Evolutionary conservation across 2,113 vertebrate genomes (phyloP).

Genomic region (Plestiodon gilberti): DNA sequence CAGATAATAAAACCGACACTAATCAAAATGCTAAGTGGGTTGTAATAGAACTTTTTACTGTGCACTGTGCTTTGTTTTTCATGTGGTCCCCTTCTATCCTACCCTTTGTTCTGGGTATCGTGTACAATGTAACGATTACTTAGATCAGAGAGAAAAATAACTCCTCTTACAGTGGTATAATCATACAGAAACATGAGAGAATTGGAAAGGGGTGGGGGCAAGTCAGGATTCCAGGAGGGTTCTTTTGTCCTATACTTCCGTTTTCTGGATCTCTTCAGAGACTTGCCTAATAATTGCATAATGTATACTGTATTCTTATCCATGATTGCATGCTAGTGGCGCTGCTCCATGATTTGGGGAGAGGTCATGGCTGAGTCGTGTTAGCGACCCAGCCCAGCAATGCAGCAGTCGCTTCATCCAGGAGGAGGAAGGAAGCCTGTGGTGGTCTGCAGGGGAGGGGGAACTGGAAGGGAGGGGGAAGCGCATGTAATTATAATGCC

Average conservation of each 20-base stretch:
- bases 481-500: too few relatives aligned
- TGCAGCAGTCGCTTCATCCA: too few relatives aligned
- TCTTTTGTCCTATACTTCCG: neutral
- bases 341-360: neutral
- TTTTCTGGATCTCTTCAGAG: neutral
- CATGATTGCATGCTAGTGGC: neutral
- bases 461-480: too few relatives aligned
- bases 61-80: constrained; percentile 13
- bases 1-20: neutral
- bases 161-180: neutral
- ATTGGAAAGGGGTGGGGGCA: neutral
- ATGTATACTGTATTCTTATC: neutral
- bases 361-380: neutral
- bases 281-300: neutral
- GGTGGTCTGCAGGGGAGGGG: too few relatives aligned
- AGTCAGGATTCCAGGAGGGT: neutral
- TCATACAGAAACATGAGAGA: neutral
- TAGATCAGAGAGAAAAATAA: constrained; percentile 25
- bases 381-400: neutral
- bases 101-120: neutral
- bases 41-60: constrained; percentile 32
- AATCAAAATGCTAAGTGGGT: constrained; percentile 33
- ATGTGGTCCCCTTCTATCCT: neutral
- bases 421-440: too few relatives aligned
- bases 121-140: constrained; percentile 39